Conservation (phyloP, 2,888 invertebrate species). For the Norana najaformis region DNA sequence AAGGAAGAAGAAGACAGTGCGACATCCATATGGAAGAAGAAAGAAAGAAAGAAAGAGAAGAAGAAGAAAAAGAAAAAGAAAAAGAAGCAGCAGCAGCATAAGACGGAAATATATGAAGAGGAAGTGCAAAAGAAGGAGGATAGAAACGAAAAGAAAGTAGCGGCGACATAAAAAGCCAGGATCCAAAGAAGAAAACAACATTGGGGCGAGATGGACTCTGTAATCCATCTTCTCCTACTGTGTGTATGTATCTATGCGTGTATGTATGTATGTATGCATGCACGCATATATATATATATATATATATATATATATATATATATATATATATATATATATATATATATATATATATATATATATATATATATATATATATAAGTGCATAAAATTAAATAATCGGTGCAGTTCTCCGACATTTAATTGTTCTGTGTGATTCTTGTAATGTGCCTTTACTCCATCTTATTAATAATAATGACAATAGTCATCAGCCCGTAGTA, state of each 20-base stretch:
- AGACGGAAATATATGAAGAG: neutral
- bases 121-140: neutral
- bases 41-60: neutral
- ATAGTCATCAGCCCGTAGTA: too few species aligned
- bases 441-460: too few species aligned
- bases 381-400: neutral
- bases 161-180: neutral
- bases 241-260: neutral
- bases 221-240: too few species aligned
- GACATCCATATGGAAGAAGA: neutral
- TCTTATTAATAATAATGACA: too few species aligned
- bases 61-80: neutral
- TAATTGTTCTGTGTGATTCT: too few species aligned
- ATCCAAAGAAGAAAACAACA: neutral
- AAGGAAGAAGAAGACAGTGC: neutral
- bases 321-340: constrained; percentile 34
- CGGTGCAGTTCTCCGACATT: too few species aligned
- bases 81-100: neutral
- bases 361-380: constrained; percentile 18
- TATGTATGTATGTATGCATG: neutral
- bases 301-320: neutral
- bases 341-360: constrained; percentile 23
- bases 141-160: neutral
- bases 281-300: neutral
- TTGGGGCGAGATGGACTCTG: too few species aligned